A percentile compares a stretch with the other conserved stretches of the same genome.
phyloP scores from a whole-genome alignment of 2,797 vertebrate genomes.

The Melanotaenia nigrans region DNA sequence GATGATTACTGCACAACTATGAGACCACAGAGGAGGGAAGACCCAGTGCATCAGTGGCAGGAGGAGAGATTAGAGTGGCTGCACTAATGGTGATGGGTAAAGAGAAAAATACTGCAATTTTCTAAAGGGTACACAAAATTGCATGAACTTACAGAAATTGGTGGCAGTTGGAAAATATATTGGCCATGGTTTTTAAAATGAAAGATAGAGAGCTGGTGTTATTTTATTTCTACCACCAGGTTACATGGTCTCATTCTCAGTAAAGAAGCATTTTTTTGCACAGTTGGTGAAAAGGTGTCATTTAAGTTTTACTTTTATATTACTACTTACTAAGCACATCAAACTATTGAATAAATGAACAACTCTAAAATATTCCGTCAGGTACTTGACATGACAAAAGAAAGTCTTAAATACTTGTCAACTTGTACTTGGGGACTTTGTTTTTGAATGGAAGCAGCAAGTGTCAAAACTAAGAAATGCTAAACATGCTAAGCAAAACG shows the following conservation, averaged over 20 bases:
- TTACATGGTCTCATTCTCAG: conserved; percentile 11
- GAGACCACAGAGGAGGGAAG: conserved; percentile 71
- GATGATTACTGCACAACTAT: conserved; percentile 80
- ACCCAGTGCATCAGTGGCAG: conserved; percentile 68
- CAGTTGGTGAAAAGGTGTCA: background rate
- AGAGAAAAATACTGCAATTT: conserved; percentile 61
- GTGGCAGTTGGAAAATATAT: conserved; percentile 37
- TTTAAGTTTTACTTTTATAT: background rate
- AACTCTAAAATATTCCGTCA: background rate
- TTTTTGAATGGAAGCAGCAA: background rate
- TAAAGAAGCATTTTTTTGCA: background rate
- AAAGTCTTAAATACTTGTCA: background rate
- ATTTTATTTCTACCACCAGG: conserved; percentile 17
- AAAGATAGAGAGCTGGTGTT: conserved; percentile 34
- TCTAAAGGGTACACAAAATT: conserved; percentile 57
- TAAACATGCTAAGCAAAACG: background rate
- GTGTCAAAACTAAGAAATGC: background rate
- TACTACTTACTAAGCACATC: background rate
- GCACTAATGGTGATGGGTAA: conserved; percentile 65
- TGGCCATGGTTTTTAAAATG: conserved; percentile 41
- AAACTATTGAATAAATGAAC: background rate
- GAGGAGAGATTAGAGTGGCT: conserved; percentile 72
- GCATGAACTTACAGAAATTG: conserved; percentile 54
- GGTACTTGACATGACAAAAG: background rate
- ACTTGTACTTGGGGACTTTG: background rate